phyloP scores from a whole-genome alignment of 2,797 vertebrate species.

The Oreochromis grahami region DNA sequence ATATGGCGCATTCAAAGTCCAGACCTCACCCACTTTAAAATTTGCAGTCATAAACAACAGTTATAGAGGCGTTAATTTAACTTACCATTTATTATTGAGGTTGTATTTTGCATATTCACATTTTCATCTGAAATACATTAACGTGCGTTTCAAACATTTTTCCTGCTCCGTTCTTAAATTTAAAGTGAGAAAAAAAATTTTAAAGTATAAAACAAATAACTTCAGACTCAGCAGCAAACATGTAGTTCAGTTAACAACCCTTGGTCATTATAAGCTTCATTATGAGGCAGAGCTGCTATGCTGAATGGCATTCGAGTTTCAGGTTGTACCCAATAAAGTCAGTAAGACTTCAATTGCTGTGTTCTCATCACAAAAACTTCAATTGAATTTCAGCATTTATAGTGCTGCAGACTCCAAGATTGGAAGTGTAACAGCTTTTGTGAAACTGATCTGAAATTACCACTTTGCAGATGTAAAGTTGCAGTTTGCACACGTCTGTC shows the following conservation, averaged over 20 bases:
- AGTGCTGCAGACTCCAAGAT: background rate
- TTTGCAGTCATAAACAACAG: background rate
- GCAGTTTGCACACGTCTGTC: background rate
- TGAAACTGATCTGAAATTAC: background rate
- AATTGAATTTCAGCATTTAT: background rate
- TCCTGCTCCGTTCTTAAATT: background rate
- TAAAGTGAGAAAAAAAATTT: background rate
- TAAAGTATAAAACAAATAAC: background rate
- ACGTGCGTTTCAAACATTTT: background rate
- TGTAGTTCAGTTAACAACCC: background rate
- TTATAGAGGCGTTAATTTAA: background rate
- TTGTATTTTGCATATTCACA: background rate
- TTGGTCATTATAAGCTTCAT: background rate
- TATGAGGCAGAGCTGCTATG: background rate
- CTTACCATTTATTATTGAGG: background rate
- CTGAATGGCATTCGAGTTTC: background rate
- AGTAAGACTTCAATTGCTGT: background rate
- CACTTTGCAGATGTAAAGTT: background rate
- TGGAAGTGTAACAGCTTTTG: background rate
- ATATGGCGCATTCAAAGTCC: background rate
- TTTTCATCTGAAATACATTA: background rate
- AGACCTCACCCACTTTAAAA: background rate
- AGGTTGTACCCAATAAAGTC: background rate
- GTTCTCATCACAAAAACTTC: background rate
- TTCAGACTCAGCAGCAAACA: background rate